Evolutionary conservation across 1,140 invertebrate genomes (phyloP), one percentile per base, ranked within the genome.

Genomic region (Pseudomyrmex dendroicus): DNA sequence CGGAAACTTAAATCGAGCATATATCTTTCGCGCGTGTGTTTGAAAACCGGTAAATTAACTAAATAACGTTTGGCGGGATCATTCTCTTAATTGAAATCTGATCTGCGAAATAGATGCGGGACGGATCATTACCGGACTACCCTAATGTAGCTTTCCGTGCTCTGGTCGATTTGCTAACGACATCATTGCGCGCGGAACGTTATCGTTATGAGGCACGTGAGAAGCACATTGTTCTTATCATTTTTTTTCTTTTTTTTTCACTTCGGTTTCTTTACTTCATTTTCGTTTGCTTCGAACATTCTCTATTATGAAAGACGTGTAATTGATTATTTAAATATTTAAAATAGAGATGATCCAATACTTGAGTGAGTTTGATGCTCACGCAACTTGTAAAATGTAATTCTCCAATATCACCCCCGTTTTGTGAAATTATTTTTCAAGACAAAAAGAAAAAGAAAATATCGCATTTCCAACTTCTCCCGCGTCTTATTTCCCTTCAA

Each of bases 1-100:
- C 15, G 20, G 35, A 13, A 20, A 12, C 10, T 80, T 80, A 72
- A 72, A 80, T 80, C 46, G 54, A 72, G 54, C 54, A 22, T 35
- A 1, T 35, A 1, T 35, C 0, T 35, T 2, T 48, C 22, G n/a
- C 3, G 44, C 15, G 9, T 22, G 50, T 8, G 13, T 12, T 13
- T 52, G 46, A 54, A 48, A 50, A 67, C 7, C 35, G 25, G 5
- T 35, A 22, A 35, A 80, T 80, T 72, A 80, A 50, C 20, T 80
- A 50, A 80, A 80, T 59, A 35, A 72, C 66, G 22, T 59, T 59
- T 22, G 76, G 66, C 12, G 59, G 35, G 35, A 50, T 20, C 15
- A 50, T 72, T 12, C 20, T 61, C 54, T 17, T 80, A 78, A 59
- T 80, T 72, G 56, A 80, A 80, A 72, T 80, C 35, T 46, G 52